Evolutionary conservation across 2,888 invertebrate species (phyloP), one percentile per base, ranked within the genome.

Genomic region (Aspidapion aeneum): DNA sequence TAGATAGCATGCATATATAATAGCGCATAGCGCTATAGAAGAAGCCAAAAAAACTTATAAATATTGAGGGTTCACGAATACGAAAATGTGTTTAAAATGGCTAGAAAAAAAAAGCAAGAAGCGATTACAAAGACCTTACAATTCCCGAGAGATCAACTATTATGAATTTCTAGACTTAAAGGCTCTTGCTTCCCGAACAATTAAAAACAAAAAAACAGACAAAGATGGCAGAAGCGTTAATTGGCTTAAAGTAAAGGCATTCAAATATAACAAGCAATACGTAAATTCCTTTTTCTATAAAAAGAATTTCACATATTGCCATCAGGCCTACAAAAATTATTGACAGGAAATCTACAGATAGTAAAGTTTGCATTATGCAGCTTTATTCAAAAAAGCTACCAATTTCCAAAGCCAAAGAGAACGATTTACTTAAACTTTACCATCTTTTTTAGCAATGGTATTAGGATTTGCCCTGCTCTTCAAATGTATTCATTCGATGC

Each of bases 11-110:
- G 63, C 63, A 62, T 50, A n/a, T n/a, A n/a, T n/a, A n/a, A n/a
- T n/a, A n/a, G n/a, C n/a, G 58, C 61, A 62, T 18, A 60, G 60
- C 21, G 63, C 59, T 12, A 60, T 60, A 12, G 60, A 63, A 60
- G 35, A 18, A 7, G 51, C 62, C 20, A 58, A 58, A 21, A 16
- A 22, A 20, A 65, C 61, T 18, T 63, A 21, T 59, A 65, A 57
- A 65, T 60, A 52, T 63, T 51, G 51, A 61, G 58, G 56, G 63
- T 63, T 17, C 65, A 63, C 58, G 63, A 63, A 60, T 57, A 62
- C 18, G 50, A 65, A 50, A 63, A 60, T 57, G 49, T 63, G 17
- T 62, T 62, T n/a, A 65, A 62, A 65, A 65, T 64, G 57, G 62
- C 57, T 18, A 62, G 59, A 55, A 20, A 35, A 35, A 35, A 35